Evolutionary conservation across 2,888 invertebrate genomes (phyloP), one percentile per base, ranked within the genome.

Genomic region (Panopea generosa): DNA sequence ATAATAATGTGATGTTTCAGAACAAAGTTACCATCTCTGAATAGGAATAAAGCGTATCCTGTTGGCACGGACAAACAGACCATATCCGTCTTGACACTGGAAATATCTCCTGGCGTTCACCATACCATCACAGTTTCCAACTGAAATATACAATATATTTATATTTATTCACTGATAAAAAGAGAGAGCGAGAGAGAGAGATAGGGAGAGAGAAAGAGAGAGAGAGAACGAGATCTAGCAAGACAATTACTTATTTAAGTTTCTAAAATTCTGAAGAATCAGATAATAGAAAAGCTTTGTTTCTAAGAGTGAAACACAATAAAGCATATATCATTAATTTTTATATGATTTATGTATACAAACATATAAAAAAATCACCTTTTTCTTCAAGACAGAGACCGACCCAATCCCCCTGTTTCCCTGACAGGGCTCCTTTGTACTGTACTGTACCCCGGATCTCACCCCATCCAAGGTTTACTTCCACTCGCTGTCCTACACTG

Each of bases 371-470:
- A n/a, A n/a, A n/a, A n/a, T 82, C 70, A 90, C 91, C 87, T 85
- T 86, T 84, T 40, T 81, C 65, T 52, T 91, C 89, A 4, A 92
- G 77, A n/a, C 77, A 84, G 3, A 91, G 84, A 24, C 92, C 92
- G 16, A 92, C 91, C 91, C 91, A 92, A 57, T 92, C 91, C 16
- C 92, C 92, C 11, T 83, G 83, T 52, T 86, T 84, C 0, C 89
- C 86, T 27, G 87, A 85, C 4, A 91, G 60, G 2, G 82, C 65
- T n/a, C 92, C 92, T 69, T 91, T 92, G 78, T 88, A 92, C 43
- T 81, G 82, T 20, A 92, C 90, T 2, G 82, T 87, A 7, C 90
- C 92, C 55, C 79, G 81, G 55, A 84, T 79, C 18, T 89, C 86
- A 6, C 85, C 84, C 60, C 84, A 77, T 27, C 84, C 82, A 47